Conservation (phyloP, 2,797 vertebrate genomes). For the Liasis olivaceus region DNA sequence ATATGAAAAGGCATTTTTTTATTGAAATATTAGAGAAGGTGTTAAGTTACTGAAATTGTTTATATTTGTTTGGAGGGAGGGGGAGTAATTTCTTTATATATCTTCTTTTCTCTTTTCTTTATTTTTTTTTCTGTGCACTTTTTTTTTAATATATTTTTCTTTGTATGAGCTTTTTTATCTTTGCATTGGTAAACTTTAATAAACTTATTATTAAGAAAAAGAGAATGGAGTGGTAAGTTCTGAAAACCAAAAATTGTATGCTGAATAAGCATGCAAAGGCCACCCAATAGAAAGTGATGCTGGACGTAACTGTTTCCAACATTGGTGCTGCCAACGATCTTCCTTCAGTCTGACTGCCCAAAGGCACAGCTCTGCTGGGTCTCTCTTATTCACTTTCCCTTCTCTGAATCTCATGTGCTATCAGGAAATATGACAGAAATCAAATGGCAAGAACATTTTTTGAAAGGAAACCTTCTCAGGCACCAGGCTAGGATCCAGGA, state of each 20-base stretch:
- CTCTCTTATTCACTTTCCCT: conserved; percentile 83
- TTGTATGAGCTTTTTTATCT: no score
- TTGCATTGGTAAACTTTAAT: no score
- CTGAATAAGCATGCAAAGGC: background rate
- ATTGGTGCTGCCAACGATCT: conserved; percentile 79
- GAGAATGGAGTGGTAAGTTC: background rate
- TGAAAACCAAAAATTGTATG: background rate
- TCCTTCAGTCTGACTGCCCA: conserved; percentile 87
- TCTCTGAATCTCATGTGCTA: conserved; percentile 83
- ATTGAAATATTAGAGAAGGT: no score
- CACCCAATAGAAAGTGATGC: background rate
- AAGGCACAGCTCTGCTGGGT: conserved; percentile 84
- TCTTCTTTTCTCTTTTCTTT: no score
- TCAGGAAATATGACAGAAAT: conserved; percentile 72
- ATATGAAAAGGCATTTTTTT: no score
- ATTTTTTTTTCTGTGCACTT: no score
- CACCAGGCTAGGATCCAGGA: no score
- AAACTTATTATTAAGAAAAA: no score
- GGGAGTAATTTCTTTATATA: no score
- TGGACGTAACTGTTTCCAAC: background rate
- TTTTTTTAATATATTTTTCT: no score
- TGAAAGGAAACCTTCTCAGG: background rate
- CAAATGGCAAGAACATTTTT: conserved; percentile 66
- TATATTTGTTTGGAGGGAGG: no score
- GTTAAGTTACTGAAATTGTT: no score